Base-by-base conservation (phyloP, 2,797 vertebrate species). In the Malurus splendens region DNA sequence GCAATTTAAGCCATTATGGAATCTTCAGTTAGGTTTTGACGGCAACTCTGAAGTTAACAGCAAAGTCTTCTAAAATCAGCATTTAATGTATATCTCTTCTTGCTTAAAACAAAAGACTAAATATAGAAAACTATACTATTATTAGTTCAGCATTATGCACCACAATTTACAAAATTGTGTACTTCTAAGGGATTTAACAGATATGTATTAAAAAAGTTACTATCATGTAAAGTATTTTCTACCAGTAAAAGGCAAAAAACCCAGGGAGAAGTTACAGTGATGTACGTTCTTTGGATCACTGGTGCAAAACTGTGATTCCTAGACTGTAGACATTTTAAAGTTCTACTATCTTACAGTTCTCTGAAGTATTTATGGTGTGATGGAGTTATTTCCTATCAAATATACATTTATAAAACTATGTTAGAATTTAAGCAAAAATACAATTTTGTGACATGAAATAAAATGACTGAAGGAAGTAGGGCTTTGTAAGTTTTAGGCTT, bases 1-100 rank as follows among this genome's bases (percentile, higher is more conserved):
- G 72, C 91, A 90, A 68, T 95, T 93, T 88, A 92, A 90, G 68
- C 79, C 71, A 71, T 94, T 93, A 65, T 8, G 36, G 75, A 79
- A 85, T 82, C 68, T 87, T 85, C 72, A 61, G 72, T 85, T 86
- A 82, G 68, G 65, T 88, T 94, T 94, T 91, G 61, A 77, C 64
- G 68, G 76, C 32, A 91, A 65, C 23, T 91, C 61, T 91, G 64
- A 82, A 90, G 59, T 83, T 86, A 67, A 77, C 27, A 64, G 75
- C 28, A 41, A 54, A 32, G 30, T 82, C 64, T 86, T 77, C 36
- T 72, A 82, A 90, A 93, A 50, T 60, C 41, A 72, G 6, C 48
- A 12, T 78, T 86, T 81, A 70, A 45, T 88, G 50, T 73, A 3
- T 54, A 45, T 68, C 28, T 70, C 10, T 75, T 48, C 51, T 67